Conservation (phyloP, 2,888 invertebrate genomes). For the Gastracanthus pulcherrimus region DNA sequence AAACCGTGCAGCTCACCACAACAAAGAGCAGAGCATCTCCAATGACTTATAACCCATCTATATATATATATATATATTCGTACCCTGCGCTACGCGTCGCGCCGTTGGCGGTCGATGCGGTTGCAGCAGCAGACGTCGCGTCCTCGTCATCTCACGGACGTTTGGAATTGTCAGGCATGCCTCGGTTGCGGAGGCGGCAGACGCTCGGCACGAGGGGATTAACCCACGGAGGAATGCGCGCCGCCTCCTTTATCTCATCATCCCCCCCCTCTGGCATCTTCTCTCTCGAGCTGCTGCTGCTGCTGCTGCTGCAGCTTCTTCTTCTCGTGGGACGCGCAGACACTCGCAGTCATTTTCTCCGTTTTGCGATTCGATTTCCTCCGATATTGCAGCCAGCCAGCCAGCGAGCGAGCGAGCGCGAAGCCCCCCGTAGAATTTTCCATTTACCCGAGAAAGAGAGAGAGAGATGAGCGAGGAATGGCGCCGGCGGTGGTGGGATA, state of each 20-base stretch:
- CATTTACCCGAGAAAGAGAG: slow-evolving; percentile 67
- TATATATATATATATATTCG: no score
- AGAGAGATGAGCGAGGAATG: slow-evolving; percentile 24
- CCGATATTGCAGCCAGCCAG: slow-evolving; percentile 72
- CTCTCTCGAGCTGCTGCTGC: slow-evolving; percentile 44
- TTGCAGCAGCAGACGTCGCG: background rate
- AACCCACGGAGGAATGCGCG: slow-evolving; percentile 72
- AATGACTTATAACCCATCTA: no score
- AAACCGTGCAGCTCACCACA: no score
- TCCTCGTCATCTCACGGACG: background rate
- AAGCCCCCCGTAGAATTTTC: slow-evolving; percentile 71
- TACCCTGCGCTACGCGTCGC: no score
- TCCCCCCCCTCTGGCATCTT: slow-evolving; percentile 47
- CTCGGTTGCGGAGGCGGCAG: background rate
- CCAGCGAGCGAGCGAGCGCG: no score
- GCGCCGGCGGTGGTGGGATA: slow-evolving; percentile 15
- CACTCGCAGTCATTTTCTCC: slow-evolving; percentile 72
- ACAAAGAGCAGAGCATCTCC: no score
- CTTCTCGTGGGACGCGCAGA: slow-evolving; percentile 22
- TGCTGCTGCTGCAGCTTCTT: background rate
- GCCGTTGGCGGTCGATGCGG: background rate
- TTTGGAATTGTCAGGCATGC: slow-evolving; percentile 7
- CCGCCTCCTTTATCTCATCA: slow-evolving; percentile 58
- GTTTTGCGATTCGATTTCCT: slow-evolving; percentile 75
- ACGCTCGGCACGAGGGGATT: slow-evolving; percentile 68